A percentile compares a stretch with the other conserved stretches of the same genome.
These are phyloP conservation scores for Disparrhopalites patrizii DNA, from an alignment of 2,888 invertebrate genomes.

Conservation along the genomic window DNA sequence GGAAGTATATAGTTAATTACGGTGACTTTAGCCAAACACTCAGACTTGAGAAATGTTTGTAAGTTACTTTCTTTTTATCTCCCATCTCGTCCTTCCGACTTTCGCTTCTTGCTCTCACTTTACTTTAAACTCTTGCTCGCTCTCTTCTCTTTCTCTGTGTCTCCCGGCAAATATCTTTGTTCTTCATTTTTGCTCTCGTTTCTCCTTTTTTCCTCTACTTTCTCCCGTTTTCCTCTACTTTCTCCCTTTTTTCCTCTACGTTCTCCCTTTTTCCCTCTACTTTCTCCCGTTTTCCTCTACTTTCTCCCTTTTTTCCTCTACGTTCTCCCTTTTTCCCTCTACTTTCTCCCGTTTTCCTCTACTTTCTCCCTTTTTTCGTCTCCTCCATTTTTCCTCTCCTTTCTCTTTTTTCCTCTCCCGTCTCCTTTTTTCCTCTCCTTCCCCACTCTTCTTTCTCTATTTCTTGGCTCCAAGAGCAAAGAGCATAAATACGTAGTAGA, in stretches of 20 bases:
- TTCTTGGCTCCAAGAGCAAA: background rate
- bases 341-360: too few relatives aligned
- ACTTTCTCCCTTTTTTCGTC: too few relatives aligned
- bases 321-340: too few relatives aligned
- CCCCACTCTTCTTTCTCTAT: background rate
- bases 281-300: background rate
- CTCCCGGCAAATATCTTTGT: too few relatives aligned
- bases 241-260: background rate
- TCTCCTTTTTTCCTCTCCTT: background rate
- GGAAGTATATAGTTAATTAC: constrained; percentile 77
- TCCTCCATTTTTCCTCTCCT: too few relatives aligned
- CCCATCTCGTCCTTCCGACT: background rate
- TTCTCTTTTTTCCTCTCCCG: too few relatives aligned
- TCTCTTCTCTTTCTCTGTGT: too few relatives aligned
- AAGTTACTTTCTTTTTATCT: constrained; percentile 51
- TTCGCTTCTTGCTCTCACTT: constrained; percentile 1
- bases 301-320: background rate
- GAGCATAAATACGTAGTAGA: too few relatives aligned
- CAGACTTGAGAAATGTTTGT: constrained; percentile 75
- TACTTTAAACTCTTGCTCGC: constrained; percentile 2
- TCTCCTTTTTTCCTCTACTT: background rate
- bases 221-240: background rate
- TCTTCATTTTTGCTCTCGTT: background rate
- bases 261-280: background rate
- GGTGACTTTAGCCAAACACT: constrained; percentile 79